Base-by-base conservation (phyloP, 2,797 vertebrate species). In the Phoeniculus purpureus region DNA sequence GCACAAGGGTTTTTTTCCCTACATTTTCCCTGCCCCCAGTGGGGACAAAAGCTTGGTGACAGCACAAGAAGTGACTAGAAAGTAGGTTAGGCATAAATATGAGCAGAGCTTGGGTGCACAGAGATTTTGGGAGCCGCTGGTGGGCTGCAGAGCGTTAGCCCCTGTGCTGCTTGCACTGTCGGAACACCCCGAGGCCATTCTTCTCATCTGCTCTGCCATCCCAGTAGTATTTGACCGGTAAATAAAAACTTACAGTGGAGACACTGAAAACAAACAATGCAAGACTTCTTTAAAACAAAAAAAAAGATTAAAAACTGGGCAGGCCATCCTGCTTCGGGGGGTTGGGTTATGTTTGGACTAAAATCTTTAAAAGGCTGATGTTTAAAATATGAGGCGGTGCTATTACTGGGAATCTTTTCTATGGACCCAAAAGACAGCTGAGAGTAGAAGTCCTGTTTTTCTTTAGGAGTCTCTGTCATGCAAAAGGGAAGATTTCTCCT, bases 81-180 rank as follows among this genome's bases (percentile, higher is more conserved):
- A 95, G 85, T 95, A 93, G 94, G 94, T 92, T 95, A 95, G 32
- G 64, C 90, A 90, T 92, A 89, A 92, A 87, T 89, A 90, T 75
- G 73, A 94, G 72, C 90, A 43, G 5, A 70, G 59, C 1, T 64
- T 78, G 86, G 50, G 27, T 62, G 66, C 19, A 29, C n/a, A 54
- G 85, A 91, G 76, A 90, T 76, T 89, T 31, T 74, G 76, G 65
- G 52, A 78, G 34, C 23, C 2, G 2, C 22, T 79, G 82, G 45
- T 61, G 45, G 52, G 62, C 52, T 55, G 27, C 40, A 43, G 37
- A 65, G 25, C 6, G 0, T 54, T 74, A 56, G 22, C 26, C 32
- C 19, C 27, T 74, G 75, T 43, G 10, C 26, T 0, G 0, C 23
- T 54, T 18, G 5, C 16, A 4, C 31, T 64, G 43, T 17, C 16